Conservation (phyloP, 2,888 invertebrate genomes). For the Liposcelis brunnea region DNA sequence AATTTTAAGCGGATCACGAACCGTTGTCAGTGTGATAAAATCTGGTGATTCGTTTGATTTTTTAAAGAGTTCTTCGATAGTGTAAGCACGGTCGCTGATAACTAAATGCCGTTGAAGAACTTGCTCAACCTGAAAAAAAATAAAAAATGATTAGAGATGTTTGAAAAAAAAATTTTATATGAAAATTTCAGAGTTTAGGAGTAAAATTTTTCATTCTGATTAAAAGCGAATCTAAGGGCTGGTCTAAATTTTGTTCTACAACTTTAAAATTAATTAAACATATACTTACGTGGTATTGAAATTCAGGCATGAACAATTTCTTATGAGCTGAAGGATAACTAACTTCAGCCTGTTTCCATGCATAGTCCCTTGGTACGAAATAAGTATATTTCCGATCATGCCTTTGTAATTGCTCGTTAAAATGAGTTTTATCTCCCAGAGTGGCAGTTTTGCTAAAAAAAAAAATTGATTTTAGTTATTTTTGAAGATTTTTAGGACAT, state of each 20-base stretch:
- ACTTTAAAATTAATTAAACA: too few species aligned
- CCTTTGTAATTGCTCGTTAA: conserved; percentile 61
- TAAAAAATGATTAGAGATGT: conserved; percentile 11
- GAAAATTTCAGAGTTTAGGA: conserved; percentile 7
- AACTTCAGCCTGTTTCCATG: conserved; percentile 64
- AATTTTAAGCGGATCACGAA: conserved; percentile 53
- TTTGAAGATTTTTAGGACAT: too few species aligned
- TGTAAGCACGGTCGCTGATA: conserved; percentile 56
- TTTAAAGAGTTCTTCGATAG: conserved; percentile 61
- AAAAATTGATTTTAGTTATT: conserved; percentile 11
- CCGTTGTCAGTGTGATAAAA: conserved; percentile 44
- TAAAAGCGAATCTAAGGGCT: too few species aligned
- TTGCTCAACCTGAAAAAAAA: conserved; percentile 47
- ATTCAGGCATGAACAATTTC: conserved; percentile 66
- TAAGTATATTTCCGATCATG: conserved; percentile 68
- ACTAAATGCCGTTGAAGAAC: conserved; percentile 80
- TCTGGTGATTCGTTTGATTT: conserved; percentile 40
- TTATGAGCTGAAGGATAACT: conserved; percentile 66
- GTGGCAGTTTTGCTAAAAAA: conserved; percentile 54
- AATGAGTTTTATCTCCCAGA: conserved; percentile 54
- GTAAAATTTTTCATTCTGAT: too few species aligned
- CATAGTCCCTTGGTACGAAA: conserved; percentile 79
- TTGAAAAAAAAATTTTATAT: conserved; percentile 7
- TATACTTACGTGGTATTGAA: conserved; percentile 62
- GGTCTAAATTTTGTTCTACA: too few species aligned